These are phyloP conservation scores for Agelaius phoeniceus DNA, from an alignment of 2,113 vertebrate species.

Conservation along the genomic window DNA sequence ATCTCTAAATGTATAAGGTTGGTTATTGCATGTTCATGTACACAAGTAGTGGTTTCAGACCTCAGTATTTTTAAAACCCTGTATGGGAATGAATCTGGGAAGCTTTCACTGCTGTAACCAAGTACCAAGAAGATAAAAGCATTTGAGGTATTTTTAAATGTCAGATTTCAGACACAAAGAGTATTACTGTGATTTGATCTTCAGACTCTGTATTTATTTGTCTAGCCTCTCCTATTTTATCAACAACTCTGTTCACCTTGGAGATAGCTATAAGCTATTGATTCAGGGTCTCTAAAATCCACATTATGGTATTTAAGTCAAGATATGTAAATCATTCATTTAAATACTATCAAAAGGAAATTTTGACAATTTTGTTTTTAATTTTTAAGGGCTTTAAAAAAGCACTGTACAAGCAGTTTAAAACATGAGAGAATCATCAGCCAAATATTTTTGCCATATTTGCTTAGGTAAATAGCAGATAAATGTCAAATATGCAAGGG, in stretches of 20 bases:
- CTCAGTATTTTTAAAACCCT: neutral
- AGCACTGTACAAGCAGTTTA: neutral
- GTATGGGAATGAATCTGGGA: neutral
- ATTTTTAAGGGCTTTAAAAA: neutral
- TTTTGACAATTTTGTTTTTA: neutral
- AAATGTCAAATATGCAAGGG: neutral
- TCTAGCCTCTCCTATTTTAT: neutral
- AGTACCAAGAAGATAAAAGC: neutral
- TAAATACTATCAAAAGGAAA: neutral
- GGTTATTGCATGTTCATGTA: neutral
- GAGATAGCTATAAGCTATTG: neutral
- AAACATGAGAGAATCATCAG: neutral
- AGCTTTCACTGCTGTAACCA: neutral
- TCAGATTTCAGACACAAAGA: slow-evolving; percentile 23
- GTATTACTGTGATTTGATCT: slow-evolving; percentile 13
- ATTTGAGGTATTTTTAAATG: slow-evolving; percentile 37
- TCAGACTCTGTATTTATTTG: slow-evolving; percentile 29
- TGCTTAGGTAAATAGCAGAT: neutral
- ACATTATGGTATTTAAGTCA: neutral
- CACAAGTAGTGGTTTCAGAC: neutral
- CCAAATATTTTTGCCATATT: neutral
- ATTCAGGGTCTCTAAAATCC: neutral
- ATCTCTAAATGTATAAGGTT: neutral
- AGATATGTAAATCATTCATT: neutral
- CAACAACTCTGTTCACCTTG: neutral